Conservation (phyloP, 1,140 invertebrate genomes). For the Brachionus plicatilis region DNA sequence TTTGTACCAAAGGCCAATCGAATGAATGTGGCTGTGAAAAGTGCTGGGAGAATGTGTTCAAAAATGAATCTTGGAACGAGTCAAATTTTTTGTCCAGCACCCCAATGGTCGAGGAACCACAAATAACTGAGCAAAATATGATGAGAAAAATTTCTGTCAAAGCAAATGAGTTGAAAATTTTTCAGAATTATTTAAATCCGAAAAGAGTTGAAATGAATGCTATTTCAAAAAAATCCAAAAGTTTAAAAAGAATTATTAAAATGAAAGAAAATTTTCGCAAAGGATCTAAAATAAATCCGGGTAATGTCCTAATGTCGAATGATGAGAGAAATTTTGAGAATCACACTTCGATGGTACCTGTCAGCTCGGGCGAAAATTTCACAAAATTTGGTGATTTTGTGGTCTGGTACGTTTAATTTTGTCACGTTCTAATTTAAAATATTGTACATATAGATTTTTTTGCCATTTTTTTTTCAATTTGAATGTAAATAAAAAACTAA, state of each 20-base stretch:
- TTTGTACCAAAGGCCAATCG: background rate
- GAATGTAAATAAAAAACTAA: background rate
- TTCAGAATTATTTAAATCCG: background rate
- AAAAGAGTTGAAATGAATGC: background rate
- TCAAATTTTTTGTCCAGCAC: background rate
- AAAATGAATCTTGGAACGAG: background rate
- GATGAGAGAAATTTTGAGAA: constrained; percentile 11
- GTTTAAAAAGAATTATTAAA: constrained; percentile 4
- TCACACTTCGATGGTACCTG: constrained; percentile 16
- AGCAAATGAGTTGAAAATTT: background rate
- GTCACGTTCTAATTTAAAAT: background rate
- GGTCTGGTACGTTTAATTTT: constrained; percentile 5
- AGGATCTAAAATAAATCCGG: background rate
- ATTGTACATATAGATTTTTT: background rate
- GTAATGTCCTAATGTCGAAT: background rate
- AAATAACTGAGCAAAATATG: background rate
- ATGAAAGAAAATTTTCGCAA: background rate
- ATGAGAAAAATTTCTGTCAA: background rate
- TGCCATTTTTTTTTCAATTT: background rate
- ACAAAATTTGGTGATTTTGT: constrained; percentile 17
- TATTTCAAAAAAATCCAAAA: background rate
- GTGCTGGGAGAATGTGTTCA: background rate
- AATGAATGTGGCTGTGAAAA: background rate
- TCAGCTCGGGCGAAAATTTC: background rate
- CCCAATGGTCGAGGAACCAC: background rate